Evolutionary conservation across 2,888 invertebrate species (phyloP).

Genomic region (Cataglyphis rosenhaueri): DNA sequence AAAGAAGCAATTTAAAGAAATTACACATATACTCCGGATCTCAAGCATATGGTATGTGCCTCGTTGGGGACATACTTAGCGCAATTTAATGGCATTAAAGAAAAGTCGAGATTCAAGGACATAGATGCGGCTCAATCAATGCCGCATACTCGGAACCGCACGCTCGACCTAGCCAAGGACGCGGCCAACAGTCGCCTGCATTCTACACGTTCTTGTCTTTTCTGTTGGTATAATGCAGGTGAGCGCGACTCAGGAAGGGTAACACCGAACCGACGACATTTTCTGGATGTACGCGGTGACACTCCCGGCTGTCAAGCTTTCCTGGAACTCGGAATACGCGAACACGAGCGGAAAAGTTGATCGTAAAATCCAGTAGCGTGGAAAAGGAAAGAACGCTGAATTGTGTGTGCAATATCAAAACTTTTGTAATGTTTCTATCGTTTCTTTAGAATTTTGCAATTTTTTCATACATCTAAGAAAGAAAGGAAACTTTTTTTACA

Average conservation of each 20-base stretch:
- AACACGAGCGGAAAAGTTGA: conserved; percentile 66
- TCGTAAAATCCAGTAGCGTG: not conserved
- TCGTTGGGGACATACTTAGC: conserved; percentile 10
- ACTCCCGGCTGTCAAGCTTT: conserved; percentile 59
- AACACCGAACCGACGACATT: conserved; percentile 81
- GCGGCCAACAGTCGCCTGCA: conserved; percentile 78
- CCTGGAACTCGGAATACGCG: conserved; percentile 62
- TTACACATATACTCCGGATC: not conserved
- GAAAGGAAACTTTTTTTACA: not conserved
- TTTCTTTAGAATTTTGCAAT: not conserved
- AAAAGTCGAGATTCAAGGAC: conserved; percentile 66
- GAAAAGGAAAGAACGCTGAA: not conserved
- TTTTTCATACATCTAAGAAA: not conserved
- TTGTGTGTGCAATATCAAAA: not conserved
- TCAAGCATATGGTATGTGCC: not conserved
- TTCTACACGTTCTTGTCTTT: conserved; percentile 84
- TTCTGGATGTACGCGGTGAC: conserved; percentile 76
- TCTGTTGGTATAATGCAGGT: conserved; percentile 74
- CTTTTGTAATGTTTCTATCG: not conserved
- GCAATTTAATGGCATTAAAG: conserved; percentile 66
- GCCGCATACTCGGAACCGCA: conserved; percentile 78
- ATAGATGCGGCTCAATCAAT: conserved; percentile 82
- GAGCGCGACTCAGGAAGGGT: conserved; percentile 73
- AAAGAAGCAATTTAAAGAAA: not conserved
- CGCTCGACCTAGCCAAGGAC: conserved; percentile 85